Evolutionary conservation across 2,888 invertebrate genomes (phyloP), one percentile per base, ranked within the genome.

Genomic region (Drosophila rubida): DNA sequence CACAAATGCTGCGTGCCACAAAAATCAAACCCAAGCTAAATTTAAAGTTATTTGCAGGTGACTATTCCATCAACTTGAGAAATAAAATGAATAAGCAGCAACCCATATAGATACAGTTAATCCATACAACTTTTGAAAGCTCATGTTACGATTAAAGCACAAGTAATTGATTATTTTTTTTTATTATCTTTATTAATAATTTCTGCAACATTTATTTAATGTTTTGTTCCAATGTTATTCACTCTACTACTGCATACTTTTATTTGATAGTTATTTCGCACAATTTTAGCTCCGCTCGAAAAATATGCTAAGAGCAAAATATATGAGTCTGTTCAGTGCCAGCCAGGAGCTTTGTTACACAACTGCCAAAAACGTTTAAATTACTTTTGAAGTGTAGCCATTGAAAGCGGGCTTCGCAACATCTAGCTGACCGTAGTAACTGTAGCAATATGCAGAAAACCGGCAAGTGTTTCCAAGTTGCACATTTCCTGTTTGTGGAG

Each of bases 401-500:
- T 63, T 76, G 68, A 49, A 59, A 71, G 74, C 62, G 86, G 51
- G 83, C 65, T 55, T 51, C 65, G 59, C 51, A 65, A 58, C 60
- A 64, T 30, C 27, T 45, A 59, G 46, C 45, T 76, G 72, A 54
- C 66, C 73, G 58, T 57, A 51, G 49, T 44, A 57, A 60, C 46
- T 48, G 39, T 37, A 45, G 45, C 54, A 39, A 39, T 51, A 49
- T 70, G 64, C 41, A 25, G 59, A 67, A 79, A 66, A 48, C 57
- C 62, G 45, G 64, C 59, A 49, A 76, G 44, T 72, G 60, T 41
- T 61, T 54, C 49, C 53, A 49, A 58, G 76, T 50, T 66, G 77
- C 53, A 68, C 67, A 81, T 81, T 82, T 82, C 79, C 80, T 77
- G 88, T 76, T 87, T 87, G 76, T 66, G 65, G 55, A 61, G 66